Percentiles rank a stretch among this genome's conserved stretches.
Evolutionary conservation across 2,797 vertebrate genomes (phyloP).

Genomic region (Rhadinocentrus ornatus): DNA sequence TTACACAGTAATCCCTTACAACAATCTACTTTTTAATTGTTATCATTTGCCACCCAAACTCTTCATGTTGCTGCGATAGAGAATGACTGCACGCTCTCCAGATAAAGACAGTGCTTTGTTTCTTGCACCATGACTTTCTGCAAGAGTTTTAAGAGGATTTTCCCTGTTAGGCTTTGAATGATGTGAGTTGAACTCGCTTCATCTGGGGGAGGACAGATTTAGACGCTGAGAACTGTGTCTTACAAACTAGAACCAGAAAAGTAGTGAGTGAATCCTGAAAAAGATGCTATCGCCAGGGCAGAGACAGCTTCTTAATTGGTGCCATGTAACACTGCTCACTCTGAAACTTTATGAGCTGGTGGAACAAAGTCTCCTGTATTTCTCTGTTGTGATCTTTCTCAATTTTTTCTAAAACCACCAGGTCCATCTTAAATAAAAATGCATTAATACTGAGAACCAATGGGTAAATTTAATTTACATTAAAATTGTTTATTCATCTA

Average conservation of each 20-base stretch:
- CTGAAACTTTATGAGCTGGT: constrained; percentile 58
- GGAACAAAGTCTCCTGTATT: constrained; percentile 49
- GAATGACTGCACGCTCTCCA: constrained; percentile 3
- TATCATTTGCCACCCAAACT: constrained; percentile 10
- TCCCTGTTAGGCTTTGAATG: constrained; percentile 44
- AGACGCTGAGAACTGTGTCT: constrained; percentile 48
- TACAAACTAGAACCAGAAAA: constrained; percentile 58
- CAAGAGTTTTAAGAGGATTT: constrained; percentile 42
- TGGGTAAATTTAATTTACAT: too few relatives aligned
- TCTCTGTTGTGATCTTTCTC: constrained; percentile 4
- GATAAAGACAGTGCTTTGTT: constrained; percentile 31
- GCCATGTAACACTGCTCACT: constrained; percentile 55
- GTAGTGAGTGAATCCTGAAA: constrained; percentile 55
- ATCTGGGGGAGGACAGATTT: constrained; percentile 38
- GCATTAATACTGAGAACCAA: not conserved
- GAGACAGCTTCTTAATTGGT: constrained; percentile 69
- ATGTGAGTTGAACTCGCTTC: constrained; percentile 34
- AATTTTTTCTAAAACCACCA: constrained; percentile 27
- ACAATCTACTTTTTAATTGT: constrained; percentile 13
- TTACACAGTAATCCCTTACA: constrained; percentile 23
- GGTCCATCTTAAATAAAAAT: constrained; percentile 9
- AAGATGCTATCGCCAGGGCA: constrained; percentile 44
- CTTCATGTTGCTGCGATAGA: not conserved
- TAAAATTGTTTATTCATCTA: too few relatives aligned
- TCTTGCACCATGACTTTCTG: constrained; percentile 12